phyloP scores from a whole-genome alignment of 1,140 invertebrate genomes.

The Chironomus striatipennis region DNA sequence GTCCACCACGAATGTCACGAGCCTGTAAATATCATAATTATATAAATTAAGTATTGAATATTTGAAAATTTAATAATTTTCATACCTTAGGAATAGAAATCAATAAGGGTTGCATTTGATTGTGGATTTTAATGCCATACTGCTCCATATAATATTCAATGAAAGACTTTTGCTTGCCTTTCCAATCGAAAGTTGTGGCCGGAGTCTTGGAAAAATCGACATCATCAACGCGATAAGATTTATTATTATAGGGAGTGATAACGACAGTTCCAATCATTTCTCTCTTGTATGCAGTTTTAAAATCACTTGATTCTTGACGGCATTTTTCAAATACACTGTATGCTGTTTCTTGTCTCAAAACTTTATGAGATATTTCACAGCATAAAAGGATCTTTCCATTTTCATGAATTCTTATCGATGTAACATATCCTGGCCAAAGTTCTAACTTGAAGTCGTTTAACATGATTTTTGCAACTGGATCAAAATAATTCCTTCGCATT shows the following conservation, averaged over 20 bases:
- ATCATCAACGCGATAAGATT: constrained; percentile 82
- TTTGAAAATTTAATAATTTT: not conserved
- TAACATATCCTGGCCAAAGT: constrained; percentile 59
- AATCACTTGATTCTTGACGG: constrained; percentile 40
- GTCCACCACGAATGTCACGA: constrained; percentile 51
- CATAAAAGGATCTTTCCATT: constrained; percentile 58
- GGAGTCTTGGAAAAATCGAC: constrained; percentile 57
- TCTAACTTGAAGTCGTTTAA: constrained; percentile 66
- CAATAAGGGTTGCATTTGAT: constrained; percentile 52
- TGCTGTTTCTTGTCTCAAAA: constrained; percentile 47
- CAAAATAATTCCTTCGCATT: constrained; percentile 71
- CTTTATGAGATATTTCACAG: constrained; percentile 67
- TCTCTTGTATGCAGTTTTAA: constrained; percentile 47
- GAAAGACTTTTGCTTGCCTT: constrained; percentile 53
- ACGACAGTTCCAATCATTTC: constrained; percentile 57
- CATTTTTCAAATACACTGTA: constrained; percentile 50
- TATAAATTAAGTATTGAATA: no score
- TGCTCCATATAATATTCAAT: constrained; percentile 69
- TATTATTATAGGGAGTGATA: constrained; percentile 89
- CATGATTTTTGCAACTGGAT: constrained; percentile 51
- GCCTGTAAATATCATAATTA: constrained; percentile 26
- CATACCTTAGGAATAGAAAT: constrained; percentile 47
- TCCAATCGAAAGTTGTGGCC: constrained; percentile 49
- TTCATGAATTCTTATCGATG: constrained; percentile 73
- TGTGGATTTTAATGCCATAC: constrained; percentile 51